Base-by-base conservation (phyloP, 2,888 invertebrate genomes). In the Nomada ferruginata region DNA sequence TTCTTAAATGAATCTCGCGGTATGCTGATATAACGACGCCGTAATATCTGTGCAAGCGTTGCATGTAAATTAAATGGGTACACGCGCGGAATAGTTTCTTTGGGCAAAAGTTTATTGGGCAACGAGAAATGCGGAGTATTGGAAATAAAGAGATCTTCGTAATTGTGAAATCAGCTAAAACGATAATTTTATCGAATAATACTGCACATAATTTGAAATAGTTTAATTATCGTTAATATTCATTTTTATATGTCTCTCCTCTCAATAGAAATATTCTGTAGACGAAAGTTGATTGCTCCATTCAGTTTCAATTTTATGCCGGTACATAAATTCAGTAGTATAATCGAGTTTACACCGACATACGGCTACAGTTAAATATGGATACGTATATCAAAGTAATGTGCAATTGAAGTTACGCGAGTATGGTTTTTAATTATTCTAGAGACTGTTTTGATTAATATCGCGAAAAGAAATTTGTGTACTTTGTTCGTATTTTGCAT, bases 1-100 rank as follows among this genome's bases (percentile, higher is more conserved):
- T 82, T 78, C 61, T 83, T 76, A 73, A 85, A 73, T 76, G 44
- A 70, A 79, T 79, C 75, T 82, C 59, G 65, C 63, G 66, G 63
- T 44, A n/a, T 57, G 66, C 52, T 50, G 77, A 53, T 53, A 82
- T 26, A 57, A 20, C 59, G 68, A 47, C n/a, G 66, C 15, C 36
- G 66, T 76, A 81, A 84, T 86, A 86, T 64, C 29, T 57, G 47
- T 61, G 47, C 59, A 20, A 57, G 57, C 52, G 53, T 53, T 59
- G 36, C 65, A 79, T 79, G 26, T 73, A 65, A 65, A 64, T 74
- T 72, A 75, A 23, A 36, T 44, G 23, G 71, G 11, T 53, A 53
- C n/a, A 23, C 11, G 29, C 20, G 13, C 18, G 20, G 23, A 50
- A 69, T 57, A 61, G 29, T 59, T 53, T 60, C 7, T 50, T 50